phyloP scores from a whole-genome alignment of 2,888 invertebrate species.

The Orthosia cruda region DNA sequence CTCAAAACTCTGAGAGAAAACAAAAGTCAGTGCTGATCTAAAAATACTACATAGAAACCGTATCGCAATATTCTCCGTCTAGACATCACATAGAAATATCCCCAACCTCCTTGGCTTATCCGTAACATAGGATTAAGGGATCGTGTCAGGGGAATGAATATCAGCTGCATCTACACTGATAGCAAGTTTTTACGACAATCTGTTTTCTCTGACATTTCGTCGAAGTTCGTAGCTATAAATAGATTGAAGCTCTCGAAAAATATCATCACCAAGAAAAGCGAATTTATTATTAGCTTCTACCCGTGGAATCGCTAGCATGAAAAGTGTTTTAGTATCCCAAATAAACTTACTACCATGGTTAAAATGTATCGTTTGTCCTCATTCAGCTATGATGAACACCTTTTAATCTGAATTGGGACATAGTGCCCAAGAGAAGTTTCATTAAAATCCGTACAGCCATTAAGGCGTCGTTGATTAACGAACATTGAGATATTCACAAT shows the following conservation, averaged over 20 bases:
- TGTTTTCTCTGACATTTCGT: constrained; percentile 23
- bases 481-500: too few species aligned
- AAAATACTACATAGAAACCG: background rate
- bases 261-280: background rate
- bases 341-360: too few species aligned
- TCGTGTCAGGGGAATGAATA: constrained; percentile 42
- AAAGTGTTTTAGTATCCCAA: too few species aligned
- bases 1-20: background rate
- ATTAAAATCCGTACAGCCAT: too few species aligned
- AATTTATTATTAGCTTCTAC: background rate
- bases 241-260: constrained; percentile 1
- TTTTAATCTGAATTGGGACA: too few species aligned
- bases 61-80: constrained; percentile 30
- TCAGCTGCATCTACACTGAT: constrained; percentile 32
- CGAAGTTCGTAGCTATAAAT: background rate
- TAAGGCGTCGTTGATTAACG: too few species aligned
- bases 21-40: background rate
- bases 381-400: too few species aligned
- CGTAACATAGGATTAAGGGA: constrained; percentile 46
- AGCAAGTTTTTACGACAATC: constrained; percentile 45
- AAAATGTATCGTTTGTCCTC: too few species aligned
- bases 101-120: constrained; percentile 32
- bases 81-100: constrained; percentile 45
- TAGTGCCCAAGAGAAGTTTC: too few species aligned
- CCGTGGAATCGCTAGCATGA: too few species aligned